Conservation (phyloP, 2,113 vertebrate genomes). For the Cathartes aura region DNA sequence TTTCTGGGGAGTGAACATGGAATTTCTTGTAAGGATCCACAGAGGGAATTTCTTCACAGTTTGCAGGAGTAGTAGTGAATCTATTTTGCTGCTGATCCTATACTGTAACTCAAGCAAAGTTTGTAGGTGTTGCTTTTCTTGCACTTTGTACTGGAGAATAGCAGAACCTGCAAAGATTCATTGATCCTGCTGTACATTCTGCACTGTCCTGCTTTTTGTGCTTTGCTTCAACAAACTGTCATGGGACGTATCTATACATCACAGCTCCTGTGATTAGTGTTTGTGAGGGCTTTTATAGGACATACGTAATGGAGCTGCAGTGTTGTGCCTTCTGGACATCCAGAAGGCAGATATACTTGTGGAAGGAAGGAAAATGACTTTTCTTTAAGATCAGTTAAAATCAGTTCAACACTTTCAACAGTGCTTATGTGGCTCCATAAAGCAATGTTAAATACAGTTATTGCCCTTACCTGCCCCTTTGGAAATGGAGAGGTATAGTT, state of each 20-base stretch:
- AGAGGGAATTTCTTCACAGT: not conserved
- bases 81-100: not conserved
- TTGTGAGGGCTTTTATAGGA: not conserved
- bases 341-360: not conserved
- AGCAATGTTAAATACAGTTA: not conserved
- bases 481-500: not conserved
- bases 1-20: not conserved
- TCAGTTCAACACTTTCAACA: not conserved
- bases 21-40: not conserved
- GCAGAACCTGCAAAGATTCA: not conserved
- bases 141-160: not conserved
- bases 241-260: not conserved
- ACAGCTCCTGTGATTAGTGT: not conserved
- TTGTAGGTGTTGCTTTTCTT: not conserved
- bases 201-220: not conserved
- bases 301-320: not conserved
- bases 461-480: not conserved
- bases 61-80: not conserved
- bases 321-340: not conserved
- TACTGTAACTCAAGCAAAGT: not conserved
- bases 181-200: not conserved
- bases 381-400: not conserved
- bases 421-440: not conserved
- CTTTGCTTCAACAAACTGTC: not conserved
- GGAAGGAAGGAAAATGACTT: not conserved